Evolutionary conservation across 2,113 vertebrate species (phyloP).

Genomic region (Atlantisia rogersi): DNA sequence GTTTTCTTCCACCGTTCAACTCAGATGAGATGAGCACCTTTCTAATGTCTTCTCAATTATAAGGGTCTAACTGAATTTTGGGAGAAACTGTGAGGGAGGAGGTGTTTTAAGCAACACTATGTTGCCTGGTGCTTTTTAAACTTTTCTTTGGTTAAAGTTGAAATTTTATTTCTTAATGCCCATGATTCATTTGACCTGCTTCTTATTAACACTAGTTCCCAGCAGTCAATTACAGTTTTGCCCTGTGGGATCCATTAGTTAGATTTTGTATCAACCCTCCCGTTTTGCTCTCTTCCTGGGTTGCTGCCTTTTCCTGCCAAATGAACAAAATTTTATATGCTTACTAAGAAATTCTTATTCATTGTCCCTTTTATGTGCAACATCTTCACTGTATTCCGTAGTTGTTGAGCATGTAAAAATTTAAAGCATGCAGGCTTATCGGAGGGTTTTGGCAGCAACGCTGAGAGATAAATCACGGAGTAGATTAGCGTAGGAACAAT

Average conservation of each 20-base stretch:
- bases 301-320: neutral
- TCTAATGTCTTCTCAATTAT: neutral
- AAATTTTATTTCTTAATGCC: neutral
- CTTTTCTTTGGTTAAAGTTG: neutral
- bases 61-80: neutral
- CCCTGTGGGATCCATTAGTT: neutral
- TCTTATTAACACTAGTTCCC: neutral
- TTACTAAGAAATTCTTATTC: conserved; percentile 34
- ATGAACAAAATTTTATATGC: conserved; percentile 46
- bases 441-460: conserved; percentile 23
- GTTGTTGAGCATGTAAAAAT: conserved; percentile 20
- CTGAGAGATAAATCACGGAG: conserved; percentile 26
- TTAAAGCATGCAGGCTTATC: conserved; percentile 37
- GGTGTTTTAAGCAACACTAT: neutral
- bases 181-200: neutral
- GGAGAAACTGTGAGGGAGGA: neutral
- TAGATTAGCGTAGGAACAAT: neutral
- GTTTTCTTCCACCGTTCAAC: neutral
- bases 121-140: neutral
- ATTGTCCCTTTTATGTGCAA: neutral
- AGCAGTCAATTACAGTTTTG: neutral
- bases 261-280: neutral
- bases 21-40: neutral
- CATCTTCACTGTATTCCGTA: conserved; percentile 50
- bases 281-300: neutral